Evolutionary conservation across 2,113 vertebrate genomes (phyloP), one percentile per base, ranked within the genome.

Genomic region (Pleuronectes platessa): DNA sequence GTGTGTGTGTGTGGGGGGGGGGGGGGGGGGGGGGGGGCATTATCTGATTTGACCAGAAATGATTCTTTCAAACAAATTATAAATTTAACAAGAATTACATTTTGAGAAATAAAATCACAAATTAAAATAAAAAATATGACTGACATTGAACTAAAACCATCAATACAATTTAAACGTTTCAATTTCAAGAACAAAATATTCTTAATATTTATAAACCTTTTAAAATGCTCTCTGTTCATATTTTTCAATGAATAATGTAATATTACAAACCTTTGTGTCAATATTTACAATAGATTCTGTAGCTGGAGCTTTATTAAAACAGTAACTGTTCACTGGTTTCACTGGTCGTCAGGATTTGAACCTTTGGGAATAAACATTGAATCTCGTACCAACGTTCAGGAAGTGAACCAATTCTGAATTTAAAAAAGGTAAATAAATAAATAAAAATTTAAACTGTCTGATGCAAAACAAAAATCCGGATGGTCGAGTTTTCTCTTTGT

Each of bases 391-490:
- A 20, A 51, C 17, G 1, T 51, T 7, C 17, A 18, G 47, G 47
- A 18, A 51, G 12, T 47, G 31, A 31, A 31, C 6, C 31, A 6
- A 31, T 31, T 31, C 31, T 47, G 45, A 47, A 31, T 31, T 31
- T 31, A 51, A 68, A 61, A 81, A 89, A 54, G 63, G 64, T 56
- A 79, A 87, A 87, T 84, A 89, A 89, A 89, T 91, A 88, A 86
- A 21, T 87, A 86, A 53, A 59, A 11, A 60, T 35, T 70, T 31
- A 88, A 81, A 79, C 60, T 53, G 37, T 45, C 37, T 45, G 5
- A 5, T 35, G 7, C 18, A 51, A 18, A 47, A 18, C 26, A 27
- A 51, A 51, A 11, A 11, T 49, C 14, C 5, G 6, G 20, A 54
- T 10, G 20, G 51, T n/a, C 2, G 51, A 54, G 8, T n/a, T 54